Evolutionary conservation across 2,888 invertebrate species (phyloP).

Genomic region (Cosmopolites sordidus): DNA sequence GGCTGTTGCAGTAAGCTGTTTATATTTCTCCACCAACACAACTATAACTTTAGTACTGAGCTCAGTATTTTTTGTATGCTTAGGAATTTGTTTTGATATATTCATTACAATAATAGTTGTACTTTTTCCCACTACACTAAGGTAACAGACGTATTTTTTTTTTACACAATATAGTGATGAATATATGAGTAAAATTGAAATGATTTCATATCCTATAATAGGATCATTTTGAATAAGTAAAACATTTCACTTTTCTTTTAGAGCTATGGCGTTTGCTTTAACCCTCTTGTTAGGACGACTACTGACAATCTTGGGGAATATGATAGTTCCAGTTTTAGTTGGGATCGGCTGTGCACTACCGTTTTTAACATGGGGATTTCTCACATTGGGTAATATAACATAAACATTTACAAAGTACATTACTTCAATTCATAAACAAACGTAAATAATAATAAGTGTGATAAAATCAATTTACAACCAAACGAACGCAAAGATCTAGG

Average conservation of each 20-base stretch:
- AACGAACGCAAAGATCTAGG: no score
- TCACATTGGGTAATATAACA: conserved; percentile 60
- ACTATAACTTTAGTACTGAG: conserved; percentile 45
- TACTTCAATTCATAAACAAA: no score
- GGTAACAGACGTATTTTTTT: conserved; percentile 53
- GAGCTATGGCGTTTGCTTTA: conserved; percentile 68
- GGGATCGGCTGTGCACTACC: conserved; percentile 67
- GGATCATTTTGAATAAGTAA: neutral
- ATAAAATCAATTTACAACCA: no score
- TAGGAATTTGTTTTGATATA: conserved; percentile 58
- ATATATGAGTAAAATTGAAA: no score
- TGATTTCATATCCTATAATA: neutral
- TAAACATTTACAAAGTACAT: no score
- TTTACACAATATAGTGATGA: no score
- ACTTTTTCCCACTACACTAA: conserved; percentile 62
- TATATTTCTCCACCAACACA: conserved; percentile 47
- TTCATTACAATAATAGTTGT: conserved; percentile 61
- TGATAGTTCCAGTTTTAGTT: conserved; percentile 66
- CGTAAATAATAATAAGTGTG: no score
- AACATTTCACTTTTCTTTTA: conserved; percentile 36
- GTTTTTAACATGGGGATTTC: conserved; percentile 62
- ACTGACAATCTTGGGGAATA: conserved; percentile 67
- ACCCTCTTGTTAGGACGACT: conserved; percentile 67
- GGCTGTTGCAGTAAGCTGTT: conserved; percentile 27
- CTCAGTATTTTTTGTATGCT: conserved; percentile 54